These are phyloP conservation scores for Bolinopsis microptera DNA, from an alignment of 37 sponge, comb jelly and placozoan genomes.

Conservation along the genomic window DNA sequence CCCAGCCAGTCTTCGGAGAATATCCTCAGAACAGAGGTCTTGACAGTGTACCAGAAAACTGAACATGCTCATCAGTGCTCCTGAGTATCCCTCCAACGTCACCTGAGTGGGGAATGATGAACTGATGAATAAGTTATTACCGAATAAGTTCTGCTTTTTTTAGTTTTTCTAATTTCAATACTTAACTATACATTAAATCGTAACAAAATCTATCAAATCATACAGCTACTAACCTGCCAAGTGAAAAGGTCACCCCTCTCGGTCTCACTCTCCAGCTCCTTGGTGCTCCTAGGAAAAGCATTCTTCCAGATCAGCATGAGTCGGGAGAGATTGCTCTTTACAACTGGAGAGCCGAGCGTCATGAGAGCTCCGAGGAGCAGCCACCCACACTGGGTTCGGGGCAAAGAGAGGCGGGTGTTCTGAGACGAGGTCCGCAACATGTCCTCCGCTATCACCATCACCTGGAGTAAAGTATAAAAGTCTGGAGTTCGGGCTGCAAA, in stretches of 20 bases:
- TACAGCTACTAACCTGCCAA: slow-evolving; percentile 70
- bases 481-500: background rate
- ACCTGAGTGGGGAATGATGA: slow-evolving; percentile 1
- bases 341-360: slow-evolving; percentile 82
- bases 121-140: background rate
- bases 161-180: too few relatives aligned
- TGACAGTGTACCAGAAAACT: slow-evolving; percentile 81
- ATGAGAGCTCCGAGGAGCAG: slow-evolving; percentile 85
- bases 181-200: too few relatives aligned
- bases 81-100: slow-evolving; percentile 78
- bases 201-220: too few relatives aligned
- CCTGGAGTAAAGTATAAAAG: slow-evolving; percentile 25
- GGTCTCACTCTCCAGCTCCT: slow-evolving; percentile 88
- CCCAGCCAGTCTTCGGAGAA: slow-evolving; percentile 72
- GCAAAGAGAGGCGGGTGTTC: slow-evolving; percentile 68
- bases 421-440: slow-evolving; percentile 69
- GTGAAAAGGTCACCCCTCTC: slow-evolving; percentile 67
- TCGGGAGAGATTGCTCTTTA: slow-evolving; percentile 74
- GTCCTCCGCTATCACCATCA: slow-evolving; percentile 74
- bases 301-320: slow-evolving; percentile 79
- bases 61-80: slow-evolving; percentile 82
- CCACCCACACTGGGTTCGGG: slow-evolving; percentile 81
- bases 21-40: slow-evolving; percentile 80
- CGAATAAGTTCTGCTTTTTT: too few relatives aligned
- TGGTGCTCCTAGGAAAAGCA: slow-evolving; percentile 88